Conservation (phyloP, 2,888 invertebrate species). For the Tenthredo amoena region DNA sequence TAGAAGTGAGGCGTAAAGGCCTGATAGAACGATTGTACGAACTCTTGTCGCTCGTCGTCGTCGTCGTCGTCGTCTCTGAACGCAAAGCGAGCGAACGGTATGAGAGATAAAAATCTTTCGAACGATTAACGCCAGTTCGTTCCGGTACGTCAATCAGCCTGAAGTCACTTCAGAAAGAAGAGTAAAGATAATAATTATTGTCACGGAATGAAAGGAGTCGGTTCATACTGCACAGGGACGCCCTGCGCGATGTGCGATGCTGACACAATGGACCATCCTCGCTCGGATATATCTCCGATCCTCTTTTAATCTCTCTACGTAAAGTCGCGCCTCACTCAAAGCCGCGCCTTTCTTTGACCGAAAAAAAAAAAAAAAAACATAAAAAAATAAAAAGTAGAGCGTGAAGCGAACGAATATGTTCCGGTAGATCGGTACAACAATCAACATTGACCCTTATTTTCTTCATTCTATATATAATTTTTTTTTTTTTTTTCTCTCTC, state of each 20-base stretch:
- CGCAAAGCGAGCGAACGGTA: not conserved
- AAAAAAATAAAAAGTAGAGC: not conserved
- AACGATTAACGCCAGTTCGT: conserved; percentile 60
- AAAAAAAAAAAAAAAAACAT: not conserved
- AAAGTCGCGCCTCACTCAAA: not conserved
- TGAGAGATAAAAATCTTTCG: conserved; percentile 34
- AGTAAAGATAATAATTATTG: conserved; percentile 58
- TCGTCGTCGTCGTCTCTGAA: not conserved
- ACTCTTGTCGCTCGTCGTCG: conserved; percentile 36
- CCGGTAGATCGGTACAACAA: conserved; percentile 2
- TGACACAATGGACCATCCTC: conserved; percentile 37
- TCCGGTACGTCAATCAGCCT: conserved; percentile 61
- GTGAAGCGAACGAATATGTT: not conserved
- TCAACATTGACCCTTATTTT: not conserved
- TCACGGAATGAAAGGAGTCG: conserved; percentile 60
- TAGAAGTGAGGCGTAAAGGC: not conserved
- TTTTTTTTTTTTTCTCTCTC: not conserved
- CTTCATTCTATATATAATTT: not conserved
- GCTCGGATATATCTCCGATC: conserved; percentile 14
- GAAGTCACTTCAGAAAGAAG: conserved; percentile 56
- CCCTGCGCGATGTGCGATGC: not conserved
- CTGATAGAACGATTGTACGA: conserved; percentile 13
- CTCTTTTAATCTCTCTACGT: conserved; percentile 35
- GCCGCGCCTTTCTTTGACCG: not conserved
- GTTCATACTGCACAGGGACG: conserved; percentile 9